phyloP scores from a whole-genome alignment of 2,113 vertebrate genomes.

The Epinephelus cyanopodus region DNA sequence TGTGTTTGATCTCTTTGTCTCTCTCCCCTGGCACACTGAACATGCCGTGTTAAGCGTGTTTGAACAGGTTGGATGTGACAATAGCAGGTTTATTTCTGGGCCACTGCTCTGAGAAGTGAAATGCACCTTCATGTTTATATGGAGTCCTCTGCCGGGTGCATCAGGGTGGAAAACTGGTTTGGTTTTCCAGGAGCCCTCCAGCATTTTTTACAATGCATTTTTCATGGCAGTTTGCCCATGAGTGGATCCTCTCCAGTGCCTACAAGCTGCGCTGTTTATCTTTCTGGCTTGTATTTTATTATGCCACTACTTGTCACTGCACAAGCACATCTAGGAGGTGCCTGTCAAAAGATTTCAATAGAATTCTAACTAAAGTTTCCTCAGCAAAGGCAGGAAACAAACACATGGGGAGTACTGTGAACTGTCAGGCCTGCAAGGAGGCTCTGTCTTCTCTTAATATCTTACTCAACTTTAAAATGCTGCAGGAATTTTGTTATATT shows the following conservation, averaged over 20 bases:
- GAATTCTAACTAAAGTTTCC: not conserved
- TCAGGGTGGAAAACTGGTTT: constrained; percentile 50
- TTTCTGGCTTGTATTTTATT: constrained; percentile 21
- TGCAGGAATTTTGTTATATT: too few relatives aligned
- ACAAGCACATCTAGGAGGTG: not conserved
- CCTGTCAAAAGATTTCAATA: not conserved
- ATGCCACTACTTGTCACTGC: not conserved
- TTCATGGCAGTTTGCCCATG: constrained; percentile 25
- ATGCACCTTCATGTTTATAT: constrained; percentile 43
- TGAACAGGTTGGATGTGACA: constrained; percentile 55
- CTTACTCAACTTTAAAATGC: not conserved
- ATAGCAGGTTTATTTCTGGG: constrained; percentile 50
- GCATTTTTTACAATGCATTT: constrained; percentile 49
- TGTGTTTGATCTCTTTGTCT: constrained; percentile 17
- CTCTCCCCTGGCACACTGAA: not conserved
- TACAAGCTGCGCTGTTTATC: constrained; percentile 37
- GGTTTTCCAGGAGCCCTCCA: constrained; percentile 49
- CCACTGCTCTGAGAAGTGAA: constrained; percentile 35
- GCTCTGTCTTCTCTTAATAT: not conserved
- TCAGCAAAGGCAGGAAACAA: not conserved
- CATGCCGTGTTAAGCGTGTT: constrained; percentile 28
- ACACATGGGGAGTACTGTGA: not conserved
- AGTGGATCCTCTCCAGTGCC: constrained; percentile 20
- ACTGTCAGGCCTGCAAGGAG: not conserved
- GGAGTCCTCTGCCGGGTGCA: not conserved